Evolutionary conservation across 2,113 vertebrate species (phyloP), one percentile per base, ranked within the genome.

Genomic region (Pavo muticus): DNA sequence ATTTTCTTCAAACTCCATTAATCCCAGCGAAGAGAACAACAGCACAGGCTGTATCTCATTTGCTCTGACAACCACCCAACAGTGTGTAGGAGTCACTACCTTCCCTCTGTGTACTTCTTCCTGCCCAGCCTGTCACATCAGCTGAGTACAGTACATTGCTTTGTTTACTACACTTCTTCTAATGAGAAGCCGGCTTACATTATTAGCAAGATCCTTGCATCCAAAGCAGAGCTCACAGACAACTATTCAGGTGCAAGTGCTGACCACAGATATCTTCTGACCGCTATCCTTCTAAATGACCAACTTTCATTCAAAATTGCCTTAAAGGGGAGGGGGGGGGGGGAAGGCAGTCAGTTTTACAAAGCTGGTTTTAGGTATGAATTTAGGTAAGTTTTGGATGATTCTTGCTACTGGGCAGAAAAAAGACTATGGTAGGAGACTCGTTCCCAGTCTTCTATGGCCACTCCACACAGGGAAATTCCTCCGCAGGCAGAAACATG

Each of bases 1-100:
- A 91, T 96, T 93, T 94, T 89, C 81, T 89, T 85, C 94, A 91
- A 91, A 91, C 78, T 89, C 64, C 59, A 89, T 89, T 89, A 92
- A 96, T 93, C 74, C 71, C 60, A 91, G 77, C 56, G 74, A 81
- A 91, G 25, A 94, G 54, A 71, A 95, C 65, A 88, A 74, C 63
- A 0, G 0, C 19, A 37, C 32, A 76, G 54, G 27, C 74, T 65
- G 18, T 37, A 63, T 93, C 93, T 89, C 45, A 87, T 85, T 79
- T 83, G 45, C 67, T 88, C 56, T 63, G 40, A 67, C 35, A 82
- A 40, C 13, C n/a, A 54, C 50, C 25, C 0, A 0, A 88, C 63
- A 11, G 50, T 44, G 44, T 61, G 78, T 56, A 91, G 73, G 78
- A 79, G 56, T 44, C 70, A 27, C 50, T 42, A 42, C 29, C 39